Evolutionary conservation across 2,888 invertebrate species (phyloP), one percentile per base, ranked within the genome.

Genomic region (Tuta absoluta): DNA sequence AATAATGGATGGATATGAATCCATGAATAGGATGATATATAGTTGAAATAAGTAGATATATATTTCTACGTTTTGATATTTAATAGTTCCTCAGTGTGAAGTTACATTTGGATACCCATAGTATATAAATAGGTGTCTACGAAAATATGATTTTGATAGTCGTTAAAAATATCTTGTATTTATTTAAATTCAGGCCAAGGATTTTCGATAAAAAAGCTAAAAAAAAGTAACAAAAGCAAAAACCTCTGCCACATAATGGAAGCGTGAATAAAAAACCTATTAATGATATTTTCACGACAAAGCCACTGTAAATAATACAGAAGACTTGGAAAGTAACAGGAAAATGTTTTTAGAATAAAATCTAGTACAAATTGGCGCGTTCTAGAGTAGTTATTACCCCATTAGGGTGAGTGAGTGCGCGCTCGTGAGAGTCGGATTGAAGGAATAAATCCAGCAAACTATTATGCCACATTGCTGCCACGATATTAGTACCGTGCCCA

Each of bases 301-400:
- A 74, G 76, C 76, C 71, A 69, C 73, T 66, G 74, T 33, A 33
- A 33, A 33, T 76, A 75, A 77, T 77, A 75, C 74, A 74, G 69
- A 69, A 65, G 72, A 68, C 75, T 76, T 72, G 74, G 72, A 74
- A 72, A 75, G 73, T 73, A 80, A 77, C 75, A 80, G 81, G 79
- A 81, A 82, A 83, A 83, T 74, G 76, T 81, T 84, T 78, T 78
- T 75, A 72, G 75, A 71, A 75, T 75, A 82, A 85, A 81, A 82
- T 79, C 74, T 80, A 76, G 74, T 80, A 82, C 82, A 83, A 86
- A 86, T 86, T 81, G 80, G 76, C 77, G 76, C 81, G 76, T 84
- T 82, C 80, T 79, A 77, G 79, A 79, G 80, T 86, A 86, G 84
- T 87, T 84, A 85, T 86, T 84, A 81, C 83, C 61, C 81, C 79